Evolutionary conservation across 2,797 vertebrate species (phyloP).

Genomic region (Heterohyrax brucei): DNA sequence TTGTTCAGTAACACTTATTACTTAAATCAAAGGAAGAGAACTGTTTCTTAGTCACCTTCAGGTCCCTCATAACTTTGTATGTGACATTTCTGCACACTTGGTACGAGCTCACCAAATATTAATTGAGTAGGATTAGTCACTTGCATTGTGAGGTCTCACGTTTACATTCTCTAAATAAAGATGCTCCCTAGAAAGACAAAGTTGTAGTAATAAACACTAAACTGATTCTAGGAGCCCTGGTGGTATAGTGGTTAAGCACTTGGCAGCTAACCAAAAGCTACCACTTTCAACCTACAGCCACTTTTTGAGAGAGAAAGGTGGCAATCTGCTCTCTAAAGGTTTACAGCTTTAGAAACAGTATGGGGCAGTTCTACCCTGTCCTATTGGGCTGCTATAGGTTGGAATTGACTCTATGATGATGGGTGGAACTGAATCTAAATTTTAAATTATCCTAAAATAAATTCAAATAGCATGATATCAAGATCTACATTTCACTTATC

Average conservation of each 20-base stretch:
- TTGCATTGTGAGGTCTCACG: not conserved
- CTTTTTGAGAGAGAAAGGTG: too few relatives aligned
- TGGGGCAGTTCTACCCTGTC: too few relatives aligned
- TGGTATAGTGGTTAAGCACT: too few relatives aligned
- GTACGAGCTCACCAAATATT: constrained; percentile 1
- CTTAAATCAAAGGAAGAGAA: constrained; percentile 55
- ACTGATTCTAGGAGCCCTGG: not conserved
- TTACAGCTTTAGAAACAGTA: too few relatives aligned
- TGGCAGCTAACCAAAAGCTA: too few relatives aligned
- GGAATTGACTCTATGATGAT: too few relatives aligned
- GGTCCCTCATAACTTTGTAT: not conserved
- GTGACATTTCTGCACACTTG: not conserved
- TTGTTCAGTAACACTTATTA: not conserved
- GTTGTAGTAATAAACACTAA: not conserved
- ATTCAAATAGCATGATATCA: not conserved
- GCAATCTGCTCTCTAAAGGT: too few relatives aligned
- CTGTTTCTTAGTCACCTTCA: constrained; percentile 7
- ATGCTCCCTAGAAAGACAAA: too few relatives aligned
- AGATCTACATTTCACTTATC: not conserved
- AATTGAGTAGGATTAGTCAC: constrained; percentile 21
- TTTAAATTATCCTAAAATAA: constrained; percentile 19
- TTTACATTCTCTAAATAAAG: not conserved
- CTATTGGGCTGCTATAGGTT: too few relatives aligned
- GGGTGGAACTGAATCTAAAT: constrained; percentile 11
- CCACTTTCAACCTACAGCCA: too few relatives aligned